Conservation (phyloP, 2,888 invertebrate species). For the Odontothrips loti region DNA sequence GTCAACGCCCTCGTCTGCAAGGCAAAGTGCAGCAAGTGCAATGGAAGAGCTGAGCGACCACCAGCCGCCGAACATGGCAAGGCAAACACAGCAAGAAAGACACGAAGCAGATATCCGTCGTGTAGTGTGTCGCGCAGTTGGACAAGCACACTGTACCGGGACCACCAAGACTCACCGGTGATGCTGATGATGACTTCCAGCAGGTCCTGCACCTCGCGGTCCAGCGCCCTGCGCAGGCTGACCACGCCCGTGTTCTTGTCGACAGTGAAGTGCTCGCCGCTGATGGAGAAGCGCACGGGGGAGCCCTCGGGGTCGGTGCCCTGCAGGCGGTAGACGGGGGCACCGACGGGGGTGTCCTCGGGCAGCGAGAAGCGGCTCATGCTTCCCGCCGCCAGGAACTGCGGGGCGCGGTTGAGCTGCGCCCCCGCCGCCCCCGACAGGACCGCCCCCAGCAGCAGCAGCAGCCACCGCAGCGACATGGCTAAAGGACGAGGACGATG, state of each 20-base stretch:
- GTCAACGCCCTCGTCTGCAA: conserved; percentile 62
- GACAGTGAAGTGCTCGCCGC: conserved; percentile 76
- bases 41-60: background rate
- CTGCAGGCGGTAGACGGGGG: conserved; percentile 70
- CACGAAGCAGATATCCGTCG: too few relatives aligned
- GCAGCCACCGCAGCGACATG: conserved; percentile 10
- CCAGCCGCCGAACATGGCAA: too few relatives aligned
- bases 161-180: conserved; percentile 54
- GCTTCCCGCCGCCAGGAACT: conserved; percentile 72
- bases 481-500: conserved; percentile 27
- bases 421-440: conserved; percentile 11
- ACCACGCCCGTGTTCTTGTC: conserved; percentile 71
- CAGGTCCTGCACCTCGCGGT: conserved; percentile 64
- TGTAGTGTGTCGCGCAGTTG: too few relatives aligned
- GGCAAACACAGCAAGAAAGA: too few relatives aligned
- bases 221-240: conserved; percentile 63
- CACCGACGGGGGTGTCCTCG: conserved; percentile 70
- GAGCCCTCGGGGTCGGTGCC: conserved; percentile 73
- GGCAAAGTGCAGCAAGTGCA: conserved; percentile 20
- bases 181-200: conserved; percentile 78
- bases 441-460: background rate
- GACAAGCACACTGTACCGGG: too few relatives aligned
- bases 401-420: conserved; percentile 63
- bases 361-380: conserved; percentile 69
- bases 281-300: conserved; percentile 69